These are phyloP conservation scores for Orussus abietinus DNA, from an alignment of 1,140 invertebrate genomes.

Conservation along the genomic window DNA sequence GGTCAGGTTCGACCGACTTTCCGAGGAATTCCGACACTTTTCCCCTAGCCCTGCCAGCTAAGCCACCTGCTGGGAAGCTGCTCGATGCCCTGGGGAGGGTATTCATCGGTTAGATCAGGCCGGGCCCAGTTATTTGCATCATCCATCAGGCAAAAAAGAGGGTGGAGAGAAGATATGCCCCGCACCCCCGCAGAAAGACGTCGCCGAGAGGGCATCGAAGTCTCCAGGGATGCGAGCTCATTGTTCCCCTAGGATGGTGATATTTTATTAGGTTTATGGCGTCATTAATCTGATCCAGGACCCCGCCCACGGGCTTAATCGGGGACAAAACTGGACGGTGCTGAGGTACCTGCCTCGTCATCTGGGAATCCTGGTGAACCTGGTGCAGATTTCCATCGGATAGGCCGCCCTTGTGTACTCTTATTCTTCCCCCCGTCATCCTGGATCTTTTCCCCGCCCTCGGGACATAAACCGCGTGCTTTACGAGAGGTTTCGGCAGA, in stretches of 20 bases:
- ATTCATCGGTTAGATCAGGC: conserved; percentile 23
- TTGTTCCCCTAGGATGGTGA: conserved; percentile 21
- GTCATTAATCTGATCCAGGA: conserved; percentile 23
- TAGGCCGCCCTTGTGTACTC: neutral
- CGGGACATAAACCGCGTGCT: too few relatives aligned
- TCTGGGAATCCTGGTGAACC: conserved; percentile 22
- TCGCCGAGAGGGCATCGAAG: conserved; percentile 4
- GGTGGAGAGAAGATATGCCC: conserved; percentile 3
- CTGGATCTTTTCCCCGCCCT: too few relatives aligned
- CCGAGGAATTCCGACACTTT: too few relatives aligned
- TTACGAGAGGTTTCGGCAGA: conserved; percentile 1
- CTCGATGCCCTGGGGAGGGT: conserved; percentile 15
- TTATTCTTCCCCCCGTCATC: neutral
- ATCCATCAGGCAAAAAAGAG: neutral
- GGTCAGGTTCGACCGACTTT: too few relatives aligned
- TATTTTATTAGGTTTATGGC: conserved; percentile 34
- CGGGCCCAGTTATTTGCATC: conserved; percentile 13
- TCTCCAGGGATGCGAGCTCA: conserved; percentile 21
- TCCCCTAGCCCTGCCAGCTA: conserved; percentile 23
- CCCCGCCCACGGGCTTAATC: neutral
- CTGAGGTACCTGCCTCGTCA: conserved; percentile 17
- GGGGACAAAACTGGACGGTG: neutral
- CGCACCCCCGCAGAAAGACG: conserved; percentile 4
- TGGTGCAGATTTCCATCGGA: conserved; percentile 2
- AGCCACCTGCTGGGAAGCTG: conserved; percentile 47